A percentile compares a stretch with the other conserved stretches of the same genome.
Evolutionary conservation across 23 tunicate species (phyloP).

Genomic region (Halocynthia aurantium): DNA sequence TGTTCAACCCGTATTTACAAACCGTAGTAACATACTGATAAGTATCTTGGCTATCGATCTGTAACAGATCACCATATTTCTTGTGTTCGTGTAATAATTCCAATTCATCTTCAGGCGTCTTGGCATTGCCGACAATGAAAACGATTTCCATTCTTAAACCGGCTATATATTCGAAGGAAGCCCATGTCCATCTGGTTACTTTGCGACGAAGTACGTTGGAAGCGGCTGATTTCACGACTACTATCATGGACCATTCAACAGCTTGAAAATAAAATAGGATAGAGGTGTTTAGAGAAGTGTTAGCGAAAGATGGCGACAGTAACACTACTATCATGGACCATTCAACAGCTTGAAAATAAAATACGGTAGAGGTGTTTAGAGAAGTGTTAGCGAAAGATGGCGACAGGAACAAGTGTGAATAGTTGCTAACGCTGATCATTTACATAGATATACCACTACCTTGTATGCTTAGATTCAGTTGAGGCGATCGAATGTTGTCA

Average conservation of each 20-base stretch:
- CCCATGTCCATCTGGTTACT: conserved; percentile 7
- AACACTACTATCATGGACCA: conserved; percentile 10
- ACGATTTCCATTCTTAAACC: conserved; percentile 11
- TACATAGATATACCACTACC: background rate
- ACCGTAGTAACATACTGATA: conserved; percentile 2
- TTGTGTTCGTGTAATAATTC: background rate
- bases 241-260: conserved; percentile 8
- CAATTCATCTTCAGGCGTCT: background rate
- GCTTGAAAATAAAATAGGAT: background rate
- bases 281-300: too few species aligned
- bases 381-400: too few species aligned
- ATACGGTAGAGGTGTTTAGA: too few species aligned
- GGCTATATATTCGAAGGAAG: conserved; percentile 4
- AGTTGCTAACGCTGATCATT: background rate
- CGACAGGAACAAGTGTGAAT: too few species aligned
- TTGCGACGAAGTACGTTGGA: background rate
- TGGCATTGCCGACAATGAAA: conserved; percentile 15
- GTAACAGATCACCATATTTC: conserved; percentile 13
- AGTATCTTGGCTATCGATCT: conserved; percentile 2
- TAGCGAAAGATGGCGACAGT: background rate
- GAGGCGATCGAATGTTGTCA: background rate
- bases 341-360: too few species aligned
- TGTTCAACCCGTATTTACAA: too few species aligned
- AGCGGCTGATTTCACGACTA: conserved; percentile 9
- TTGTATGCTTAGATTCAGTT: background rate